These are phyloP conservation scores for Epinotia nisella DNA, from an alignment of 2,888 invertebrate genomes.

Conservation along the genomic window DNA sequence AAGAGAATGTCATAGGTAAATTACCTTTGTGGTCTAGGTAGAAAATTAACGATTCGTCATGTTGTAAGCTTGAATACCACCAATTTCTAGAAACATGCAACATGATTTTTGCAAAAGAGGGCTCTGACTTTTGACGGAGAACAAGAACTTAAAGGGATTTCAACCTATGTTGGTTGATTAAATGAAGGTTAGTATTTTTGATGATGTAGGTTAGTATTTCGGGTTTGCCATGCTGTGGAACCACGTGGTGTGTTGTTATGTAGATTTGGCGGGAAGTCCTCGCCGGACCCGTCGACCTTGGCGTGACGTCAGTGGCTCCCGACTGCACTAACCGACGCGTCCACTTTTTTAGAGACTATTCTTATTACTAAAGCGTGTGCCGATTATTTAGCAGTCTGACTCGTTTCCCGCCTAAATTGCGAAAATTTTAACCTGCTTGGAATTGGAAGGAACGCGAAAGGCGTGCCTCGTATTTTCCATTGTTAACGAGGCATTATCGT, in stretches of 20 bases:
- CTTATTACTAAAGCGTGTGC: slow-evolving; percentile 54
- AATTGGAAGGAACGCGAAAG: slow-evolving; percentile 7
- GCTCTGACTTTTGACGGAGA: neutral
- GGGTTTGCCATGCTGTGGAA: slow-evolving; percentile 6
- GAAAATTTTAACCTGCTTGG: neutral
- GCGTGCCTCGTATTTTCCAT: slow-evolving; percentile 14
- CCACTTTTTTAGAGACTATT: slow-evolving; percentile 64
- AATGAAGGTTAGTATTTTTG: slow-evolving; percentile 27
- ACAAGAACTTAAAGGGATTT: neutral
- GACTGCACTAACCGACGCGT: slow-evolving; percentile 68
- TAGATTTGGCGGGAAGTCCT: slow-evolving; percentile 75
- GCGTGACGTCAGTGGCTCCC: slow-evolving; percentile 80
- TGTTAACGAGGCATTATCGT: slow-evolving; percentile 18
- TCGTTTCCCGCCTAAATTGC: slow-evolving; percentile 26
- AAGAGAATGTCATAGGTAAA: slow-evolving; percentile 5
- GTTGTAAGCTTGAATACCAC: neutral
- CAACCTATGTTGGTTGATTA: neutral
- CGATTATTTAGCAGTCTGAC: slow-evolving; percentile 33
- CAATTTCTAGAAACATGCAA: neutral
- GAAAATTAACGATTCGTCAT: neutral
- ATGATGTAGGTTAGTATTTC: slow-evolving; percentile 29
- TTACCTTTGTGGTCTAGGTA: neutral
- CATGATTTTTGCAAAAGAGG: neutral
- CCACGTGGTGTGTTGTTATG: slow-evolving; percentile 46
- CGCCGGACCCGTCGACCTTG: slow-evolving; percentile 76